Percentiles rank a stretch among this genome's conserved stretches.
phyloP scores from a whole-genome alignment of 2,113 vertebrate genomes.

The Macaca fascicularis region DNA sequence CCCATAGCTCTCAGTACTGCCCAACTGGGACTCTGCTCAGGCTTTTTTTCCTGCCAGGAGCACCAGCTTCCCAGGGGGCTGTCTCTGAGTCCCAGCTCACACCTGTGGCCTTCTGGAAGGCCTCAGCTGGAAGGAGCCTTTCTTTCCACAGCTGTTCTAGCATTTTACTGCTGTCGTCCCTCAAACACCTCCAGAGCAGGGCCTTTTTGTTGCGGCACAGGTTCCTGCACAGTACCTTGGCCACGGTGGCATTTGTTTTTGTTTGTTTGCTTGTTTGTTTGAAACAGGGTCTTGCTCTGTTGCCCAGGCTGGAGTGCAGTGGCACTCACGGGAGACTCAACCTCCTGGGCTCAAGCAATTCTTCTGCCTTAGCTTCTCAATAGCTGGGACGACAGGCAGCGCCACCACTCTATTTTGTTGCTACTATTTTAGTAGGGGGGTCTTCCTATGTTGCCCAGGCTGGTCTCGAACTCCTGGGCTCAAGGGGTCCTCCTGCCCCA shows the following conservation, averaged over 20 bases:
- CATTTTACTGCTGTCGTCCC: not conserved
- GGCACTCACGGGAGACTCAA: not conserved
- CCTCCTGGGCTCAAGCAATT: too few species aligned
- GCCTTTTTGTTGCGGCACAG: not conserved
- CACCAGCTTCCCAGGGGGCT: fast-evolving
- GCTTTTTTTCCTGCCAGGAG: not conserved
- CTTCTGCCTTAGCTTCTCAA: too few species aligned
- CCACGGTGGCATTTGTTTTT: not conserved
- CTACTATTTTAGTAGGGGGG: too few species aligned
- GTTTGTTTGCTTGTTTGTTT: not conserved
- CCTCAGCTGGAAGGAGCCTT: not conserved
- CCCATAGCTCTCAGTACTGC: too few species aligned
- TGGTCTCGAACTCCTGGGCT: not conserved
- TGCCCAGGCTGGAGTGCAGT: not conserved
- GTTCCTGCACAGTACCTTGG: not conserved
- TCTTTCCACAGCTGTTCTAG: not conserved
- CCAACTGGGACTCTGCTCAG: not conserved
- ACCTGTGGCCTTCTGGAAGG: too few species aligned
- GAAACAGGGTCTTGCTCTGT: not conserved
- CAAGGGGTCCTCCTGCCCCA: not conserved
- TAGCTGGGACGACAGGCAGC: too few species aligned
- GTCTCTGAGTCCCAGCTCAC: not conserved
- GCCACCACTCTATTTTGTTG: too few species aligned
- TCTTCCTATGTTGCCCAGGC: too few species aligned
- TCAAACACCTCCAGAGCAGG: not conserved